These are phyloP conservation scores for Scrobipalpa atriplicella DNA, from an alignment of 2,888 invertebrate species.

Conservation along the genomic window DNA sequence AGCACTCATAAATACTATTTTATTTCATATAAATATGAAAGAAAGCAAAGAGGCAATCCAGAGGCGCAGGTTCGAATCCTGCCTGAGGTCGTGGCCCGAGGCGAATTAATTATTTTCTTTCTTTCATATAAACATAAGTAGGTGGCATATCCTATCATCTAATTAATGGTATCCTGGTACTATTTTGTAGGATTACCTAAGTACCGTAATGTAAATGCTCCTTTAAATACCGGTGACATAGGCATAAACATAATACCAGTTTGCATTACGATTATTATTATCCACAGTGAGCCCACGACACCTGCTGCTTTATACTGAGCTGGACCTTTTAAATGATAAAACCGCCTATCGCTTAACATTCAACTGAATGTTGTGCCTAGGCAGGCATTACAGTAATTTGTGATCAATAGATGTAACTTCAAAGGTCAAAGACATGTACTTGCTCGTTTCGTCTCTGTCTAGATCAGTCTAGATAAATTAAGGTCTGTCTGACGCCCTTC, in stretches of 20 bases:
- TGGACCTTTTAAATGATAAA: slow-evolving; percentile 6
- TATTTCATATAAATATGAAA: no score
- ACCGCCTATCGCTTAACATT: slow-evolving; percentile 9
- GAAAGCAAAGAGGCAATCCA: no score
- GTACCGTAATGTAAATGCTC: neutral
- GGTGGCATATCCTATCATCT: no score
- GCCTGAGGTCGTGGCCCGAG: no score
- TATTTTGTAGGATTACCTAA: neutral
- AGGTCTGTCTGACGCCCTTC: neutral
- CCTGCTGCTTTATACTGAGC: slow-evolving; percentile 17
- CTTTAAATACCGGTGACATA: slow-evolving; percentile 9
- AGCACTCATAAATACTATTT: no score
- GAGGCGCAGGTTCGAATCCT: no score
- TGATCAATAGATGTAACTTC: neutral
- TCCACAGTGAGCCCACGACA: slow-evolving; percentile 15
- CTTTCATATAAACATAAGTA: no score
- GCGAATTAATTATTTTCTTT: no score
- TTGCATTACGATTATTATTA: slow-evolving; percentile 15
- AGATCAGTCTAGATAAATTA: slow-evolving; percentile 4
- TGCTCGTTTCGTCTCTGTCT: neutral
- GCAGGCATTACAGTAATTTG: slow-evolving; percentile 5
- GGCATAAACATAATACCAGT: slow-evolving; percentile 19
- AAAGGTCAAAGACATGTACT: slow-evolving; percentile 5
- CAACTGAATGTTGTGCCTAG: neutral
- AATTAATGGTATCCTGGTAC: no score